These are phyloP conservation scores for Peromyscus attwateri DNA, from an alignment of 2,797 vertebrate genomes.

Conservation along the genomic window DNA sequence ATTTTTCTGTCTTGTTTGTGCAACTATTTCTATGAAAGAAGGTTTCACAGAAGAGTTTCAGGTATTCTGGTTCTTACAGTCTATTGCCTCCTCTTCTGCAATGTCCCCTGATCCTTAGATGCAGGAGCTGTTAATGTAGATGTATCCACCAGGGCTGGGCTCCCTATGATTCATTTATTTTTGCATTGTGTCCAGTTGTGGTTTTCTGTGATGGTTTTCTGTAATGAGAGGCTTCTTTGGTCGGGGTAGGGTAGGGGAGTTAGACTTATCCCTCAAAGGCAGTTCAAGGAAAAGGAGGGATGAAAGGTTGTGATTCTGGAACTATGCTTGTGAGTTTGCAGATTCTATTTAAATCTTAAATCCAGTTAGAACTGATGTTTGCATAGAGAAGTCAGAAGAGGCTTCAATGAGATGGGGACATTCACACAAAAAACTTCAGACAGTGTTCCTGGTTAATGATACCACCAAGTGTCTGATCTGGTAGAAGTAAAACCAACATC, in stretches of 20 bases:
- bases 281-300: not conserved
- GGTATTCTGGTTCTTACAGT: not conserved
- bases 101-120: not conserved
- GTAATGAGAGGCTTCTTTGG: not conserved
- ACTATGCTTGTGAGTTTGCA: not conserved
- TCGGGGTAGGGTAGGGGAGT: not conserved
- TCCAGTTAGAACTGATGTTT: not conserved
- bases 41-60: not conserved
- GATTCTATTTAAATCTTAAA: not conserved
- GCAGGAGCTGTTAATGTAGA: not conserved
- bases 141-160: not conserved
- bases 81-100: not conserved
- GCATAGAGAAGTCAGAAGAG: not conserved
- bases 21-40: not conserved
- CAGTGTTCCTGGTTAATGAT: not conserved
- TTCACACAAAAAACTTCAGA: not conserved
- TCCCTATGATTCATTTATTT: not conserved
- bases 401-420: not conserved
- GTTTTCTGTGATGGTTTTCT: not conserved
- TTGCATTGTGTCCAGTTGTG: not conserved
- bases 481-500: not conserved
- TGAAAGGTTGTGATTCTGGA: not conserved
- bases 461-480: not conserved
- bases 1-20: not conserved
- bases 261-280: not conserved